These are phyloP conservation scores for Brachionus koreanus DNA, from an alignment of 1,140 invertebrate species.

Conservation along the genomic window DNA sequence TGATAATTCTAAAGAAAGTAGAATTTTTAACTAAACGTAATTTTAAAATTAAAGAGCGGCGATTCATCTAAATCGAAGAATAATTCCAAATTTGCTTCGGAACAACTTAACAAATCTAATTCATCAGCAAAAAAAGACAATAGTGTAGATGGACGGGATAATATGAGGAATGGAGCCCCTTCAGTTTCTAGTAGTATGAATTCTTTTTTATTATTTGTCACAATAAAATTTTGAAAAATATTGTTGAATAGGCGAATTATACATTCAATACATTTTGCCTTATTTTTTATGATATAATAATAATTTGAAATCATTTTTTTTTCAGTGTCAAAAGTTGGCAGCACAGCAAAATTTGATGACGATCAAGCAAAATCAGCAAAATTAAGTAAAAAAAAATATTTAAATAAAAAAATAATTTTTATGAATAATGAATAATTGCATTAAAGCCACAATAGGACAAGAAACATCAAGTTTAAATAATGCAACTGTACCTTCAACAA, in stretches of 20 bases:
- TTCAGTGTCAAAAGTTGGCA: conserved; percentile 3
- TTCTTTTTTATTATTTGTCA: too few species aligned
- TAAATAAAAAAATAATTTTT: too few species aligned
- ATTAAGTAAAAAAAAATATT: conserved; percentile 1
- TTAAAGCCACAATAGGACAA: not conserved
- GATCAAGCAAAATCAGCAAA: conserved; percentile 6
- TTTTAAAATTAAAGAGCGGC: not conserved
- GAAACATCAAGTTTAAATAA: not conserved
- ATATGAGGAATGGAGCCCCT: not conserved
- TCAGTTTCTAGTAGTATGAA: conserved; percentile 14
- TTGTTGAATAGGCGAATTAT: too few species aligned
- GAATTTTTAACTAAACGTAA: too few species aligned
- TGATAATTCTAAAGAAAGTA: too few species aligned
- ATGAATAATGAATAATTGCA: too few species aligned
- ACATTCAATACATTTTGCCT: too few species aligned
- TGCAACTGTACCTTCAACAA: not conserved
- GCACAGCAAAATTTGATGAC: conserved; percentile 1
- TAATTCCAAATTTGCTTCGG: not conserved
- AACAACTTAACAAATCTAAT: not conserved
- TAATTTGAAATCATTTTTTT: not conserved
- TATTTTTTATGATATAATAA: not conserved
- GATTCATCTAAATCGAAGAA: not conserved
- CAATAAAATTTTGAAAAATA: too few species aligned
- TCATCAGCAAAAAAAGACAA: conserved; percentile 24
- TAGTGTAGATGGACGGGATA: not conserved